phyloP scores from a whole-genome alignment of 2,888 invertebrate species.

The Nemapogon koenigi region DNA sequence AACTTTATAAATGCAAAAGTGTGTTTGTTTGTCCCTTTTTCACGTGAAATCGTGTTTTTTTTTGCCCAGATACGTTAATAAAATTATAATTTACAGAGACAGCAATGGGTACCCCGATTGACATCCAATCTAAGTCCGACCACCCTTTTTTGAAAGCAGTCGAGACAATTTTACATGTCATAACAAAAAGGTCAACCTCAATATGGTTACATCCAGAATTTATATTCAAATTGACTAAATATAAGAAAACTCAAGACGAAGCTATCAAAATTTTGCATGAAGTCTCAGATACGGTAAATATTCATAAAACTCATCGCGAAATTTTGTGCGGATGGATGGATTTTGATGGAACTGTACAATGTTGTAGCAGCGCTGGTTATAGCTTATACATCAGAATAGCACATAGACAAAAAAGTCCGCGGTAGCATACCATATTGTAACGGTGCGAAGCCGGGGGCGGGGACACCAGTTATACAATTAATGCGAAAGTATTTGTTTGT shows the following conservation, averaged over 20 bases:
- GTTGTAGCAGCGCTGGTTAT: no score
- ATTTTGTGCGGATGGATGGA: no score
- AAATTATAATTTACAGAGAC: slow-evolving; percentile 8
- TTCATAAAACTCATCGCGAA: no score
- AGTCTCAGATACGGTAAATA: slow-evolving; percentile 22
- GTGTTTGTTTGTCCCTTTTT: no score
- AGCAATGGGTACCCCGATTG: slow-evolving; percentile 8
- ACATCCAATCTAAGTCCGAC: slow-evolving; percentile 6
- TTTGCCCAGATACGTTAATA: slow-evolving; percentile 3
- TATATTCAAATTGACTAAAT: slow-evolving; percentile 20
- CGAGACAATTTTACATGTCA: not conserved
- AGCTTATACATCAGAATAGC: no score
- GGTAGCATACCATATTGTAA: no score
- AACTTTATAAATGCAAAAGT: no score
- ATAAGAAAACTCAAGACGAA: slow-evolving; percentile 22
- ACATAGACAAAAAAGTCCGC: no score
- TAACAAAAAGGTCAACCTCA: slow-evolving; percentile 19
- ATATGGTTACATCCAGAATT: slow-evolving; percentile 24
- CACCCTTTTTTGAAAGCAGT: slow-evolving; percentile 6
- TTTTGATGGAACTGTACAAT: no score
- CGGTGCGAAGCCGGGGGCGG: no score
- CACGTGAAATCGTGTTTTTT: slow-evolving; percentile 10
- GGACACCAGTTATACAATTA: no score
- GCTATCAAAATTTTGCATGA: slow-evolving; percentile 20
- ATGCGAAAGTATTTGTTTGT: no score